A percentile compares a stretch with the other conserved stretches of the same genome.
These are phyloP conservation scores for Flabesymbios commensalis DNA, from an alignment of 2,888 invertebrate species.

Conservation along the genomic window DNA sequence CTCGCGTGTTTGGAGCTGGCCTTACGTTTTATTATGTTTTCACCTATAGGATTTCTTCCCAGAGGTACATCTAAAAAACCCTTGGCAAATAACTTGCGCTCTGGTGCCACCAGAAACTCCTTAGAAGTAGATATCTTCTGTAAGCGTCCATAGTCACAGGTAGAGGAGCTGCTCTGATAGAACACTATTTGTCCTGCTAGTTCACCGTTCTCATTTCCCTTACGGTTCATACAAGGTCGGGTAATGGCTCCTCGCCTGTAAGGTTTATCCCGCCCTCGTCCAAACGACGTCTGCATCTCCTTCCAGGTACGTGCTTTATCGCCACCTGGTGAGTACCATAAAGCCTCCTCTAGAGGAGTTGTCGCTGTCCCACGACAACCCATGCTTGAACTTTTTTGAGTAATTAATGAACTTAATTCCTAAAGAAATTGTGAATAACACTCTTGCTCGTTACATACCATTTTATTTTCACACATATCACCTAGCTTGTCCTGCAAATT, in stretches of 20 bases:
- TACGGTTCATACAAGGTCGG: neutral
- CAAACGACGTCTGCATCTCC: slow-evolving; percentile 7
- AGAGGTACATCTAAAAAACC: slow-evolving; percentile 14
- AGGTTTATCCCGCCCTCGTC: neutral
- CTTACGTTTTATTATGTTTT: slow-evolving; percentile 20
- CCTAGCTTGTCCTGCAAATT: no score
- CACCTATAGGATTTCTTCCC: slow-evolving; percentile 17
- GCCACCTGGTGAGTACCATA: slow-evolving; percentile 13
- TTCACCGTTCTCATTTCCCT: slow-evolving; percentile 14
- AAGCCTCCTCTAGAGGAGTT: no score
- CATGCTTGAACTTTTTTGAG: no score
- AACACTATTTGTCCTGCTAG: slow-evolving; percentile 16
- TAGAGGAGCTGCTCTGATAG: slow-evolving; percentile 4
- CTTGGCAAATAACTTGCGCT: slow-evolving; percentile 20
- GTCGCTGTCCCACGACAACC: no score
- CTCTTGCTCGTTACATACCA: no score
- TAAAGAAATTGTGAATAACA: no score
- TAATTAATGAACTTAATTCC: no score
- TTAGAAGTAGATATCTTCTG: neutral
- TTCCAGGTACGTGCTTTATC: slow-evolving; percentile 4
- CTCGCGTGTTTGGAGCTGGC: neutral
- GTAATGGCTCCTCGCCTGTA: neutral
- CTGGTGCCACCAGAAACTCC: neutral
- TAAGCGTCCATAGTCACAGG: neutral
- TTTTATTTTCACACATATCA: no score